Evolutionary conservation across 2,797 vertebrate genomes (phyloP), one percentile per base, ranked within the genome.

Genomic region (Pseudomugil gertrudae): DNA sequence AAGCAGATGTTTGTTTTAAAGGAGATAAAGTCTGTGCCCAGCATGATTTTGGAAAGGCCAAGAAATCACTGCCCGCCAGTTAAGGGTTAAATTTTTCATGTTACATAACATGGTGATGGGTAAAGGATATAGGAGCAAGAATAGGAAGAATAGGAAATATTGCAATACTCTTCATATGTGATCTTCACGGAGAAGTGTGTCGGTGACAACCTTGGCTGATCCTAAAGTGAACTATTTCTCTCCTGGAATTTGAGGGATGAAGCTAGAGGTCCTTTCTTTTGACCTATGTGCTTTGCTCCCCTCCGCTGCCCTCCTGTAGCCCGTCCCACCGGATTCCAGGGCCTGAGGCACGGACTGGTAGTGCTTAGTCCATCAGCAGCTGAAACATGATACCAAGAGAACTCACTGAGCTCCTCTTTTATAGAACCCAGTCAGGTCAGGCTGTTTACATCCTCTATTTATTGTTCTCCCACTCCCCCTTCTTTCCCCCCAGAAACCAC

Each of bases 351-450:
- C 88, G 84, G 87, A 75, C 88, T 91, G 87, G 86, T 91, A 89
- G 85, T 89, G 89, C 82, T 92, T 87, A 90, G 89, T 89, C 83
- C 89, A 90, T 91, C 90, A 91, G 85, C 76, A 58, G 76, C 83
- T 92, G 92, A 92, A 94, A 94, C 85, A 75, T 67, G 88, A 92
- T 78, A 90, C 89, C 75, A 77, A 72, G 77, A 78, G 84, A 86
- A 81, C 81, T 59, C 5, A 5, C 84, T 87, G 84, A 86, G 86
- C 82, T 88, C 74, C 76, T 79, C 80, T 90, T 91, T 90, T 90
- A 91, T 90, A 79, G 71, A 74, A 71, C 80, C 66, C 67, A 87
- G 74, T 81, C 85, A 84, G 82, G 87, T 83, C 84, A 87, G 84
- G 60, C 57, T 90, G 86, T 92, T 92, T 86, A 84, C 86, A 81